Evolutionary conservation across 1,140 invertebrate species (phyloP), one percentile per base, ranked within the genome.

Genomic region (Macrocentrus cingulum): DNA sequence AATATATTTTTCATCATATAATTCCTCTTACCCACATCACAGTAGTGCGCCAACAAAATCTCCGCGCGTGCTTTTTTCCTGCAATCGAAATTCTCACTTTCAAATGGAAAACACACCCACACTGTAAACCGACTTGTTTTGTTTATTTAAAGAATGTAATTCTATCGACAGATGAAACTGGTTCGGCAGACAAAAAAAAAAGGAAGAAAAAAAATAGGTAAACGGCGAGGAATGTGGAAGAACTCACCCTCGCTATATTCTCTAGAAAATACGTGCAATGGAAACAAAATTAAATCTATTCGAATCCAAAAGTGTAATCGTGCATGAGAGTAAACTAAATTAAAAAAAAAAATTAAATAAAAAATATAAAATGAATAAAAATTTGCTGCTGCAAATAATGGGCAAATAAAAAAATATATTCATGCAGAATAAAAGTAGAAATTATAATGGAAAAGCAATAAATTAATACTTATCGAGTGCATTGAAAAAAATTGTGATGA

Each of bases 111-210:
- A 8, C 25, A 23, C 41, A 45, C 36, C 7, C 36, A 3, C 13
- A 11, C 36, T n/a, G n/a, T n/a, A n/a, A n/a, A n/a, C n/a, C n/a
- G n/a, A n/a, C n/a, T n/a, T n/a, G n/a, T n/a, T n/a, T 56, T 56
- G 45, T 56, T 56, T 56, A 56, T 56, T 49, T 36, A 49, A 48
- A 56, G 54, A 56, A 56, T 56, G 54, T 56, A 56, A 56, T 56
- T 56, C 39, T 56, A 49, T 56, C 44, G 54, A 48, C 29, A 15
- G 13, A 32, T 32, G 29, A 44, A 55, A 55, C 25, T 15, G 9
- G 11, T 16, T 23, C 5, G 13, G 52, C 29, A 50, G 23, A 49
- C 11, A 34, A 34, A 49, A 49, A 49, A 34, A 32, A 32, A 6
- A 34, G 9, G 20, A 13, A 46, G 46, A 49, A 34, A 32, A 13